Conservation (phyloP, 2,113 vertebrate species). For the Rallus limicola region DNA sequence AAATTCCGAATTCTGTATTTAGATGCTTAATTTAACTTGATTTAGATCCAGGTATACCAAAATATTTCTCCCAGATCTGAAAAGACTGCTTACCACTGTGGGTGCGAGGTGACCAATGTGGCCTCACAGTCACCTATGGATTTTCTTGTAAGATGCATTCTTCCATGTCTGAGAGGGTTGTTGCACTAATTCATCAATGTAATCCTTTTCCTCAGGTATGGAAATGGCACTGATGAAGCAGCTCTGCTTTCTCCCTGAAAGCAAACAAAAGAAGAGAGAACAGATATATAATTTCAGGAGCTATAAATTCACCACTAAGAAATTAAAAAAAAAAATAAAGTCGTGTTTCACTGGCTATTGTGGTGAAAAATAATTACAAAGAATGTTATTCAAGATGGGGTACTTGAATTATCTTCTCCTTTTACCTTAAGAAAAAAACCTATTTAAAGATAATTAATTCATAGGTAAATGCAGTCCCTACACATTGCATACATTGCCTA, state of each 20-base stretch:
- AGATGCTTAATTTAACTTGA: neutral
- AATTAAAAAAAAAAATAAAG: neutral
- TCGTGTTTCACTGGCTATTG: neutral
- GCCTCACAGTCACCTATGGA: neutral
- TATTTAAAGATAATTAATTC: neutral
- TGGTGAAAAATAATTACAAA: neutral
- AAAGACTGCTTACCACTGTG: neutral
- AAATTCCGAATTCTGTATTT: neutral
- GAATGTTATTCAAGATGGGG: neutral
- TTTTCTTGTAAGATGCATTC: neutral
- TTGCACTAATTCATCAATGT: neutral
- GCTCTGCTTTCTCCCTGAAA: conserved; percentile 51
- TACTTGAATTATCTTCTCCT: neutral
- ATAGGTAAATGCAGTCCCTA: neutral
- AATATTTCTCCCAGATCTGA: neutral
- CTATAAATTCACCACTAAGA: neutral
- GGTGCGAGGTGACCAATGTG: neutral
- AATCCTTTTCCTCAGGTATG: conserved; percentile 15
- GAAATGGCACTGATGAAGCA: conserved; percentile 52
- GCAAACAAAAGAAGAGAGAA: neutral
- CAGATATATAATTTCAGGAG: neutral
- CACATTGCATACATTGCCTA: neutral
- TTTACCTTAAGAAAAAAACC: neutral
- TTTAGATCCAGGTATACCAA: neutral
- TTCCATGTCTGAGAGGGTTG: neutral